Evolutionary conservation across 1,140 invertebrate genomes (phyloP).

Genomic region (Eumaeus atala): DNA sequence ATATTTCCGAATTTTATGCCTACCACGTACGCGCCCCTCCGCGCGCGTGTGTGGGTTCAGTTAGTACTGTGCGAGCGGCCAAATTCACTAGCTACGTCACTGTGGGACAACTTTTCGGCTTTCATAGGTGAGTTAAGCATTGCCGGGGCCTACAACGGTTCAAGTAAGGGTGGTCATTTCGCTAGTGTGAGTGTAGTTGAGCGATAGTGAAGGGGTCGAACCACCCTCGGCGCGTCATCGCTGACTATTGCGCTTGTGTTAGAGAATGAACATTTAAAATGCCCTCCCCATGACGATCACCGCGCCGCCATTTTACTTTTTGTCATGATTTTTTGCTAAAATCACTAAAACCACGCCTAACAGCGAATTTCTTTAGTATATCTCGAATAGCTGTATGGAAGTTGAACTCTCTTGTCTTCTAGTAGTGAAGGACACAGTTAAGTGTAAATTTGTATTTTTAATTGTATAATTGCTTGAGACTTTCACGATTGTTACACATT

Average conservation of each 20-base stretch:
- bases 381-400: no score
- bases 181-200: constrained; percentile 55
- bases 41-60: constrained; percentile 37
- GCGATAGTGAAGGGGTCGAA: constrained; percentile 51
- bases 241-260: constrained; percentile 68
- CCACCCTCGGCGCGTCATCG: constrained; percentile 61
- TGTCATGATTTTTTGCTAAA: constrained; percentile 41
- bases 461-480: no score
- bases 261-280: constrained; percentile 71
- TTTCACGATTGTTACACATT: no score
- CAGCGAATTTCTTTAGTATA: constrained; percentile 16
- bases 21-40: constrained; percentile 44
- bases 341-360: constrained; percentile 15
- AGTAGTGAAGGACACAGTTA: no score
- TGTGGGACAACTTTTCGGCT: constrained; percentile 26
- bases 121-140: constrained; percentile 21
- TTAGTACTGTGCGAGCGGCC: constrained; percentile 39
- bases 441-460: no score
- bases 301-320: constrained; percentile 59
- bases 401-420: no score
- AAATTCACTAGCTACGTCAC: constrained; percentile 40
- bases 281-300: constrained; percentile 66
- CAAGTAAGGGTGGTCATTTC: constrained; percentile 25
- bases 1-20: constrained; percentile 71
- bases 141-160: constrained; percentile 25